phyloP scores from a whole-genome alignment of 2,113 vertebrate species.

The Xiphorhynchus elegans region DNA sequence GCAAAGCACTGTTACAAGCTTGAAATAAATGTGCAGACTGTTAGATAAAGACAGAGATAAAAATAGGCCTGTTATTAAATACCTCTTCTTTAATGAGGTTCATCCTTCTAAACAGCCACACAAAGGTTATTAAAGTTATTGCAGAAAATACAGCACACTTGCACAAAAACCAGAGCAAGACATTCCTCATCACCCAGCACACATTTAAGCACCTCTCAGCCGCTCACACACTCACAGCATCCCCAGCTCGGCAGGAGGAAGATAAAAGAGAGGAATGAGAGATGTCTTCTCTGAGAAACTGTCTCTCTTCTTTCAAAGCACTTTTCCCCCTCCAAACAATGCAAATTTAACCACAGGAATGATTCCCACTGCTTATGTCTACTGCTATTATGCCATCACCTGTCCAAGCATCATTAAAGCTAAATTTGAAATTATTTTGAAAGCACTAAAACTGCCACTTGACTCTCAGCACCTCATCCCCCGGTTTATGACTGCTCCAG shows the following conservation, averaged over 20 bases:
- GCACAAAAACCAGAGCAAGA: neutral
- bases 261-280: conserved; percentile 16
- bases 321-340: neutral
- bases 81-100: conserved; percentile 55
- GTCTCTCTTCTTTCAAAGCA: neutral
- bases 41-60: conserved; percentile 61
- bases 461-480: neutral
- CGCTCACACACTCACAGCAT: neutral
- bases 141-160: conserved; percentile 9
- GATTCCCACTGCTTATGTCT: neutral
- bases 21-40: conserved; percentile 37
- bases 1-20: conserved; percentile 18
- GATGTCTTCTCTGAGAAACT: neutral
- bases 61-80: conserved; percentile 58
- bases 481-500: neutral
- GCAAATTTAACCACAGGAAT: neutral
- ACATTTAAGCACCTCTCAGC: neutral
- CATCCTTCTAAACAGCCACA: conserved; percentile 50
- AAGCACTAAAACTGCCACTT: neutral
- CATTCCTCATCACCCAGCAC: conserved; percentile 21
- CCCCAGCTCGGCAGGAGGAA: neutral
- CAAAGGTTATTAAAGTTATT: conserved; percentile 16
- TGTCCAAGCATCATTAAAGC: neutral
- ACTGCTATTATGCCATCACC: neutral
- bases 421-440: neutral